Conservation (phyloP, 2,888 invertebrate genomes). For the Dinocampus coccinellae region DNA sequence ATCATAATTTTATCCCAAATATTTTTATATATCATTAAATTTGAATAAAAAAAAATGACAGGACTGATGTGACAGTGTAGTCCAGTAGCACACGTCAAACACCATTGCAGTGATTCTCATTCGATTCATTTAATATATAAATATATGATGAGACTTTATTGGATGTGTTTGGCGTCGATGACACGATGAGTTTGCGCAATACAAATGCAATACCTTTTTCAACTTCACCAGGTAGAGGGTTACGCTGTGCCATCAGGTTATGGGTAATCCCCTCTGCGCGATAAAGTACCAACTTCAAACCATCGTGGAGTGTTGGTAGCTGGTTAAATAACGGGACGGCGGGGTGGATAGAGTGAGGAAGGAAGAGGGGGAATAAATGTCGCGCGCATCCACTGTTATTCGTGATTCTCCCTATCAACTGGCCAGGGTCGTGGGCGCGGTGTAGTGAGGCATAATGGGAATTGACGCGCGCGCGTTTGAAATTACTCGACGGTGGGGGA, state of each 20-base stretch:
- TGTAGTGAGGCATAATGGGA: conserved; percentile 39
- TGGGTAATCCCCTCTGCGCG: background rate
- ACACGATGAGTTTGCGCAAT: conserved; percentile 17
- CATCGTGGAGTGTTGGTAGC: background rate
- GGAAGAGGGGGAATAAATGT: conserved; percentile 31
- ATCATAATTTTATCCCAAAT: no score
- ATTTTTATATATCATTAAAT: no score
- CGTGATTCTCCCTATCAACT: conserved; percentile 37
- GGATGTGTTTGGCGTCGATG: background rate
- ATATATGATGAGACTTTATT: conserved; percentile 18
- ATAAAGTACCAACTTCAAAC: background rate
- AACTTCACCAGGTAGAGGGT: background rate
- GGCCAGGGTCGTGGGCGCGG: conserved; percentile 50
- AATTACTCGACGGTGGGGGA: conserved; percentile 44
- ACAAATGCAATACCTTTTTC: background rate
- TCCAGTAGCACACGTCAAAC: conserved; percentile 64
- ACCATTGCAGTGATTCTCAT: conserved; percentile 54
- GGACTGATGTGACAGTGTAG: no score
- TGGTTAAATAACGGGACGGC: background rate
- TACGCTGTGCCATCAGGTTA: conserved; percentile 3
- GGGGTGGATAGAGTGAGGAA: background rate
- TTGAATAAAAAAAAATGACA: no score
- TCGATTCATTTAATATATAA: conserved; percentile 25
- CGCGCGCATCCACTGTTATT: background rate
- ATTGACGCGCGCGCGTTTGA: conserved; percentile 35